phyloP scores from a whole-genome alignment of 2,113 vertebrate species.

The rabbit (Oryctolagus cuniculus) region mOryCun1.1 NC_091451.1:37811001-37811500 shows the following conservation, averaged over 20 bases:
- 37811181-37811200: not conserved
- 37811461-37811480: not conserved
- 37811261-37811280: not conserved
- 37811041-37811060: not conserved
- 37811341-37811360: not conserved
- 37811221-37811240: not conserved
- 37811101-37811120: not conserved
- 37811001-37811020: not conserved
- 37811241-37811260: not conserved
- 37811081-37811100: too few species aligned
- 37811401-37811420: not conserved
- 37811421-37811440: not conserved
- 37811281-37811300: not conserved
- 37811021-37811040: not conserved
- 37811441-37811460: not conserved
- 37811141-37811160: not conserved
- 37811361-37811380: not conserved
- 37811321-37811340: not conserved
- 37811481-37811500: not conserved
- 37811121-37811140: not conserved
- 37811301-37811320: not conserved
- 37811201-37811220: not conserved
- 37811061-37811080: too few species aligned
- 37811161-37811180: not conserved
- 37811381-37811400: not conserved